Conservation (phyloP, 2,113 vertebrate species). For the Platysteira castanea region DNA sequence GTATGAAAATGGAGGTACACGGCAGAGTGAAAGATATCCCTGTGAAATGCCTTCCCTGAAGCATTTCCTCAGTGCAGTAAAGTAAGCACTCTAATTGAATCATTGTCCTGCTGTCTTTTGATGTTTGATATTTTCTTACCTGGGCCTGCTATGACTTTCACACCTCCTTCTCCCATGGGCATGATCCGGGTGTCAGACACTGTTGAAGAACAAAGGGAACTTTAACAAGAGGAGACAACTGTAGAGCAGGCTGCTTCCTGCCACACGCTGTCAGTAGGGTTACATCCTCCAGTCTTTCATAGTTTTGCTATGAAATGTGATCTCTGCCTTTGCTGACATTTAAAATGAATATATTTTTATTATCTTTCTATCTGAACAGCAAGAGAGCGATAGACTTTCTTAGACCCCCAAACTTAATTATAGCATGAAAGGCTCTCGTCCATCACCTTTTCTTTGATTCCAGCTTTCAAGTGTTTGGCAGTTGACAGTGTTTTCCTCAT, state of each 20-base stretch:
- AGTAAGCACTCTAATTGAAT: neutral
- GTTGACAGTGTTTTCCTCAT: neutral
- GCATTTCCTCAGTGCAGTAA: neutral
- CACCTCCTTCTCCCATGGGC: slow-evolving; percentile 65
- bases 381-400: neutral
- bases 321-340: neutral
- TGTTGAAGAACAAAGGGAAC: slow-evolving; percentile 50
- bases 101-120: neutral
- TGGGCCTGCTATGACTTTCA: slow-evolving; percentile 69
- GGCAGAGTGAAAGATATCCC: neutral
- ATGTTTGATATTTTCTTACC: slow-evolving; percentile 46
- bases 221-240: neutral
- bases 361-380: neutral
- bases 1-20: neutral
- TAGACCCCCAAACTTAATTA: neutral
- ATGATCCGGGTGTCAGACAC: slow-evolving; percentile 72
- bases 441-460: neutral
- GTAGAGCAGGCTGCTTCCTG: neutral
- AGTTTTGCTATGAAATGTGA: neutral
- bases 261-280: neutral
- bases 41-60: neutral
- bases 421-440: neutral
- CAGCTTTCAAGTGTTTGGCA: neutral
- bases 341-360: neutral
- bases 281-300: neutral